Evolutionary conservation across 2,888 invertebrate genomes (phyloP).

Genomic region (Tenodera sinensis): DNA sequence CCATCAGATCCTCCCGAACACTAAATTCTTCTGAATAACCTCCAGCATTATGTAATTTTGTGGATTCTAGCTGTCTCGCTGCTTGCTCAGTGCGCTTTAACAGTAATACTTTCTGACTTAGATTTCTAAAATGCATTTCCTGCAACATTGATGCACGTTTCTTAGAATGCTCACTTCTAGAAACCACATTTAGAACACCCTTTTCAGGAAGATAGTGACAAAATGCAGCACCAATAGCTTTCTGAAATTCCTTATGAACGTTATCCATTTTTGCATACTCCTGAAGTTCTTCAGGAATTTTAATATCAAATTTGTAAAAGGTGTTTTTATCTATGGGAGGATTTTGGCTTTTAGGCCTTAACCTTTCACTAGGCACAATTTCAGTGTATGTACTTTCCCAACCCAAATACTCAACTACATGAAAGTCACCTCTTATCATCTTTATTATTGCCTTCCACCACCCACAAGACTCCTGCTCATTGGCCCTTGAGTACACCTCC

Average conservation of each 20-base stretch:
- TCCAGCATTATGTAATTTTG: conserved; percentile 81
- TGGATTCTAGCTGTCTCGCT: conserved; percentile 89
- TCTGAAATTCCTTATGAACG: conserved; percentile 94
- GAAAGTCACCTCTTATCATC: conserved; percentile 93
- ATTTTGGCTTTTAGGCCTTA: conserved; percentile 83
- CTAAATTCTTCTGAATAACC: conserved; percentile 92
- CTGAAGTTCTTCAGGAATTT: conserved; percentile 89
- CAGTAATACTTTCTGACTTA: conserved; percentile 67
- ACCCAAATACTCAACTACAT: conserved; percentile 87
- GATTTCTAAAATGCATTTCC: conserved; percentile 86
- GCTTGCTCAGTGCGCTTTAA: conserved; percentile 95
- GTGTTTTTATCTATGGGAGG: conserved; percentile 83
- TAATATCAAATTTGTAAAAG: conserved; percentile 89
- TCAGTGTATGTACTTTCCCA: conserved; percentile 90
- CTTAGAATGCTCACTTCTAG: conserved; percentile 73
- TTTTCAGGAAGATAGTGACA: conserved; percentile 86
- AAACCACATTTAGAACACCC: conserved; percentile 79
- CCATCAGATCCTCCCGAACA: conserved; percentile 96
- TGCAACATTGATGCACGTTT: conserved; percentile 87
- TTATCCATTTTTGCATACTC: conserved; percentile 88
- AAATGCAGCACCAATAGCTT: conserved; percentile 84
- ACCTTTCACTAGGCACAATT: conserved; percentile 84
- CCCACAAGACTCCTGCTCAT: conserved; percentile 86
- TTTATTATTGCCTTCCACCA: conserved; percentile 96
- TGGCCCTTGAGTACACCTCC: conserved; percentile 86